Conservation (phyloP, 2,113 vertebrate species). For the Chinchilla lanigera region DNA sequence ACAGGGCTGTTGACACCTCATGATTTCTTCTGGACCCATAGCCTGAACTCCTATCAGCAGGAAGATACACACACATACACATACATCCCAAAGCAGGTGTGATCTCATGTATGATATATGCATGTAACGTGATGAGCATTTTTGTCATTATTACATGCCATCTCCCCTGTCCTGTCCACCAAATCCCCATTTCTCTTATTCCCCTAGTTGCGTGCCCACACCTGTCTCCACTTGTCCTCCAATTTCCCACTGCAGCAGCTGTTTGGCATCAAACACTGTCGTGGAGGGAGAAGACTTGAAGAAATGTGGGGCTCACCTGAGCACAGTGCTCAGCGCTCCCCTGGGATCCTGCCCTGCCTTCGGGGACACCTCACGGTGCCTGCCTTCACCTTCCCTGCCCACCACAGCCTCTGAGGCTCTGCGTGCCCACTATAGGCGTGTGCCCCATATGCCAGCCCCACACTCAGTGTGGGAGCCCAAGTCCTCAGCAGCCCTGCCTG, state of each 20-base stretch:
- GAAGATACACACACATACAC: neutral
- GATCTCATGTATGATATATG: neutral
- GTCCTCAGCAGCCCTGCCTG: neutral
- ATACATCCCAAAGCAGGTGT: neutral
- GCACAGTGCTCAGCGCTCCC: neutral
- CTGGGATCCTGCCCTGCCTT: neutral
- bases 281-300: neutral
- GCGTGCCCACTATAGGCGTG: neutral
- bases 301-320: neutral
- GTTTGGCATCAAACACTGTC: neutral
- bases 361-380: neutral
- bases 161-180: neutral
- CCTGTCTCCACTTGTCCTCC: neutral
- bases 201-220: neutral
- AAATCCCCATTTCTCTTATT: neutral
- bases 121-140: neutral
- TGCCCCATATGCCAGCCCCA: neutral
- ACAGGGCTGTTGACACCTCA: rapidly evolving
- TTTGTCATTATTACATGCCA: neutral
- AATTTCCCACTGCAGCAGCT: neutral
- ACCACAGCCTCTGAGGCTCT: neutral
- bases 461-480: rapidly evolving
- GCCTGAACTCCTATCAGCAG: neutral
- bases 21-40: neutral
- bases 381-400: neutral